Conservation (phyloP, 1,140 invertebrate species). For the Adoxophyes honmai region DNA sequence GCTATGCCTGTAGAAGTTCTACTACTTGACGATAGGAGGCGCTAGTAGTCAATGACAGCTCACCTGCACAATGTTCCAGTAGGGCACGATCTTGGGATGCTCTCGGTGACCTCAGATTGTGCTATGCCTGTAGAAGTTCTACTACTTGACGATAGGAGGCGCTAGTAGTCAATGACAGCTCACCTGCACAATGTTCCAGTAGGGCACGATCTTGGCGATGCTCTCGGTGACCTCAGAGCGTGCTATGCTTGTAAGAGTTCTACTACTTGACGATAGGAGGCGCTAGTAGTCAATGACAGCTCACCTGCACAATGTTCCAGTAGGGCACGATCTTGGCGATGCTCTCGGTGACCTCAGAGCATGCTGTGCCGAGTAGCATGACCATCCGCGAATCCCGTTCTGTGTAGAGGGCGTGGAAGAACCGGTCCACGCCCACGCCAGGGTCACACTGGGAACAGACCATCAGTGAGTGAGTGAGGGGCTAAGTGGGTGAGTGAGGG, state of each 20-base stretch:
- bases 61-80: constrained; percentile 95
- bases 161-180: too few relatives aligned
- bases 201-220: constrained; percentile 91
- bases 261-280: too few relatives aligned
- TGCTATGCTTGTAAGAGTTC: too few relatives aligned
- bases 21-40: too few relatives aligned
- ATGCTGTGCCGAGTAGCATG: constrained; percentile 89
- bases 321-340: constrained; percentile 93
- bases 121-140: too few relatives aligned
- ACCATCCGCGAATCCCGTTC: constrained; percentile 83
- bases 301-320: constrained; percentile 94
- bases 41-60: too few relatives aligned
- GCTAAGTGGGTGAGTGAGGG: too few relatives aligned
- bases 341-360: constrained; percentile 93
- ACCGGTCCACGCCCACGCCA: constrained; percentile 91
- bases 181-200: constrained; percentile 95
- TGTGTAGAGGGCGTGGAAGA: constrained; percentile 94
- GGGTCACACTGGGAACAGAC: constrained; percentile 87
- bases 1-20: too few relatives aligned
- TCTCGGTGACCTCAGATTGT: constrained; percentile 93
- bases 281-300: too few relatives aligned
- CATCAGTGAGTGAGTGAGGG: too few relatives aligned
- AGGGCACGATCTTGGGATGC: constrained; percentile 91
- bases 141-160: too few relatives aligned
- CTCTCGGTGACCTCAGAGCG: constrained; percentile 94